Evolutionary conservation across 2,888 invertebrate species (phyloP).

Genomic region (Nysson spinosus): DNA sequence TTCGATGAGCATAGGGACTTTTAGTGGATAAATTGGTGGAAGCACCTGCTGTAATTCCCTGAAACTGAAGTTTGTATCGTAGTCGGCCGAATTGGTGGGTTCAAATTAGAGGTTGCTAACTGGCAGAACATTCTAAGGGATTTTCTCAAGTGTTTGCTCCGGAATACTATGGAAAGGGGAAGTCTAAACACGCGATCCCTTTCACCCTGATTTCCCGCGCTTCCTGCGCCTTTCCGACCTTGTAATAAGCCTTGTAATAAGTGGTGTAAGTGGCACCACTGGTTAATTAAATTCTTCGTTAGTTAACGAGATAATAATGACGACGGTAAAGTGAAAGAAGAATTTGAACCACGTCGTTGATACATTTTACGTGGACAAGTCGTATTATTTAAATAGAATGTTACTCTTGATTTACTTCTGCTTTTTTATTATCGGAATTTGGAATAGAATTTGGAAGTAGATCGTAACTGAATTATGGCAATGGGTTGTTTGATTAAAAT

Average conservation of each 20-base stretch:
- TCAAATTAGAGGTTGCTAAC: constrained; percentile 28
- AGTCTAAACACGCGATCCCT: not conserved
- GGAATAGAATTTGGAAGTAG: no score
- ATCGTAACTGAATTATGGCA: no score
- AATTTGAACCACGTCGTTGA: no score
- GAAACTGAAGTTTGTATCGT: constrained; percentile 23
- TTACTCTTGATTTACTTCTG: no score
- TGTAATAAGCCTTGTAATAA: no score
- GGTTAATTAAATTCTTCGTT: constrained; percentile 26
- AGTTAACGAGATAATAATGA: constrained; percentile 9
- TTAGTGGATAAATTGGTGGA: no score
- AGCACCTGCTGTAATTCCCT: constrained; percentile 31
- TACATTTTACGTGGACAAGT: no score
- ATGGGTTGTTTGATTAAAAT: no score
- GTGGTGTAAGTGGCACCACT: constrained; percentile 3
- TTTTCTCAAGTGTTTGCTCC: constrained; percentile 38
- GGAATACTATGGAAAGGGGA: not conserved
- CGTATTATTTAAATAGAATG: no score
- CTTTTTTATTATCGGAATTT: no score
- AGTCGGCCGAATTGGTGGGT: constrained; percentile 26
- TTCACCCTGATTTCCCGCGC: not conserved
- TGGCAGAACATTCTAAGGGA: constrained; percentile 38
- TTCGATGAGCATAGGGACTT: no score
- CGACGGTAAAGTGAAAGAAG: not conserved
- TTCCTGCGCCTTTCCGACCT: not conserved